Base-by-base conservation (phyloP, 2,113 vertebrate genomes). In the Orycteropus afer region DNA sequence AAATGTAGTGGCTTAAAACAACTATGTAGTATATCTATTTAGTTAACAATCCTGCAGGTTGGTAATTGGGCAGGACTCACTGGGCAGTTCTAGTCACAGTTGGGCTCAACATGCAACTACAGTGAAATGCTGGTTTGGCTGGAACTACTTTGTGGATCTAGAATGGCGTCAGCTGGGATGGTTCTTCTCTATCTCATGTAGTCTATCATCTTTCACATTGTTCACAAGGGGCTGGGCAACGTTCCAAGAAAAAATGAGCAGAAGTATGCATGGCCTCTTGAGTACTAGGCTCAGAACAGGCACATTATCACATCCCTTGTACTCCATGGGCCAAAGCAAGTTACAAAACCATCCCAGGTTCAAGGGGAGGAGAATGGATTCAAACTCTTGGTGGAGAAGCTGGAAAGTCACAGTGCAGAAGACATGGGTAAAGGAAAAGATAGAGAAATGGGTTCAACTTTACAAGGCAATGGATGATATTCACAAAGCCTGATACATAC, bases 1-100 rank as follows among this genome's bases (percentile, higher is more conserved):
- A 84, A 71, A 94, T 82, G 20, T 8, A 78, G 23, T 73, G n/a
- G 7, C 32, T 92, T 65, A 73, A 95, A 88, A 78, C n/a, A 81
- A 40, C 61, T 17, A 45, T 59, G 40, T 45, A 49, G 59, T 47
- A 47, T 65, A 49, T 91, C 34, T 42, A 74, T 12, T 90, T 53
- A 77, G 18, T 13, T 76, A 42, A 45, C 13, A 88, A 51, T 34
- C 79, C 79, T 76, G 6, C 23, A 80, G 10, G 7, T 15, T 84
- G 47, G 53, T 83, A 45, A 23, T 4, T 32, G 40, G 55, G 67
- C 29, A 49, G 67, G 53, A 23, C 7, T 94, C 53, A 73, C 20
- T 37, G 40, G 61, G 23, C 20, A 81, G 73, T 45, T 59, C 59
- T 25, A 49, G 22, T 65, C 40, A 65, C 55, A 74, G 34, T 7